Conservation (phyloP, 2,888 invertebrate genomes). For the Stratiomys singularior region DNA sequence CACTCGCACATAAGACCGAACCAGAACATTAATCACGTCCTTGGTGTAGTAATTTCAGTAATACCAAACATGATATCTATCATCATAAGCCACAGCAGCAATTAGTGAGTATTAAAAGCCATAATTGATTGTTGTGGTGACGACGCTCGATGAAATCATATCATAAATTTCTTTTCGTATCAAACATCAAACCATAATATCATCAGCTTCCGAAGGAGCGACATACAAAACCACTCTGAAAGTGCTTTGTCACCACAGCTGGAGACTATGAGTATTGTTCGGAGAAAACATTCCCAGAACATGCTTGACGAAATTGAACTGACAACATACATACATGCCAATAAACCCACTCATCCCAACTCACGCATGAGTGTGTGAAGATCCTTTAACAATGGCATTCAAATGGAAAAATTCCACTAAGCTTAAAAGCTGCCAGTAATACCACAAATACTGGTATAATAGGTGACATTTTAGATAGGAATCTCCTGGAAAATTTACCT, state of each 20-base stretch:
- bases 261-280: too few relatives aligned
- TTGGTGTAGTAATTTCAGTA: too few relatives aligned
- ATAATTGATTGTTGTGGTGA: neutral
- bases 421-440: neutral
- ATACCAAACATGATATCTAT: too few relatives aligned
- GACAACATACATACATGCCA: too few relatives aligned
- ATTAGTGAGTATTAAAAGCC: neutral
- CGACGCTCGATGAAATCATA: neutral
- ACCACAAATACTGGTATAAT: neutral
- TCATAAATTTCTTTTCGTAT: constrained; percentile 1
- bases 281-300: too few relatives aligned
- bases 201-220: neutral
- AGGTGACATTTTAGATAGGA: neutral
- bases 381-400: neutral
- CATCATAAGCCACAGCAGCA: neutral
- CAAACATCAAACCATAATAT: neutral
- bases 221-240: too few relatives aligned
- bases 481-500: neutral
- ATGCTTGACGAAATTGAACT: too few relatives aligned
- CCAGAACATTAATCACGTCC: too few relatives aligned
- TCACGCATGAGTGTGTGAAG: too few relatives aligned
- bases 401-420: neutral
- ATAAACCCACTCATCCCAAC: too few relatives aligned
- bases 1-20: too few relatives aligned
- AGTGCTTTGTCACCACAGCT: too few relatives aligned